Evolutionary conservation across 2,113 vertebrate genomes (phyloP).

Genomic region (Coptodon bakossiorum): DNA sequence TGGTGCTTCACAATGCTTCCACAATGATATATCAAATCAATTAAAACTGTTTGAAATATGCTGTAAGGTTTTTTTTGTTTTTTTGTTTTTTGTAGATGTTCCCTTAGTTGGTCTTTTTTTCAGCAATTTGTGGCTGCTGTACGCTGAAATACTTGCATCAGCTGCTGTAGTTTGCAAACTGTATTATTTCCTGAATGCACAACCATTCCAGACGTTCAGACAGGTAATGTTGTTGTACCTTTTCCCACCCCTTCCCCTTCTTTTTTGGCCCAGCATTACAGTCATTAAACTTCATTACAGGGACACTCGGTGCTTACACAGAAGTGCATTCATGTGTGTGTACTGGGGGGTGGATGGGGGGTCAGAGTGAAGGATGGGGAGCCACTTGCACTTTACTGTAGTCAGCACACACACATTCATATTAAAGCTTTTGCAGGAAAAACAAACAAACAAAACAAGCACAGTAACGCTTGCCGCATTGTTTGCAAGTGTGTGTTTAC

Average conservation of each 20-base stretch:
- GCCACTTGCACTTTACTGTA: conserved; percentile 59
- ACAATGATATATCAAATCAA: background rate
- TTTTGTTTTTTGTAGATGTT: background rate
- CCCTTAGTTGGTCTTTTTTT: background rate
- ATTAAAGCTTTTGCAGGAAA: background rate
- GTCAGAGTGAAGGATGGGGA: conserved; percentile 60
- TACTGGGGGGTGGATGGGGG: background rate
- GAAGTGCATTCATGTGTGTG: conserved; percentile 18
- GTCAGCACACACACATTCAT: conserved; percentile 59
- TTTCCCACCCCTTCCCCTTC: background rate
- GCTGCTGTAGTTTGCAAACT: background rate
- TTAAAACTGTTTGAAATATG: background rate
- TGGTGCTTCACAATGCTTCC: background rate
- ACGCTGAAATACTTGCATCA: background rate
- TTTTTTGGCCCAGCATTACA: conserved; percentile 37
- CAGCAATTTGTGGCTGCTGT: background rate
- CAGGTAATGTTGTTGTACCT: conserved; percentile 24
- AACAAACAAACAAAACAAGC: background rate
- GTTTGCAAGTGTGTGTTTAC: background rate
- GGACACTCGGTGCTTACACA: conserved; percentile 56
- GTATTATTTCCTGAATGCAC: conserved; percentile 14
- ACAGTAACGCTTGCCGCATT: background rate
- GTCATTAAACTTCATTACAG: conserved; percentile 72
- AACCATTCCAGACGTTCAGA: background rate
- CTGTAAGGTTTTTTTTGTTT: background rate